Percentiles rank a stretch among this genome's conserved stretches.
Conservation (phyloP, 2,113 vertebrate genomes). For the mouse (Mus musculus) region DNA sequence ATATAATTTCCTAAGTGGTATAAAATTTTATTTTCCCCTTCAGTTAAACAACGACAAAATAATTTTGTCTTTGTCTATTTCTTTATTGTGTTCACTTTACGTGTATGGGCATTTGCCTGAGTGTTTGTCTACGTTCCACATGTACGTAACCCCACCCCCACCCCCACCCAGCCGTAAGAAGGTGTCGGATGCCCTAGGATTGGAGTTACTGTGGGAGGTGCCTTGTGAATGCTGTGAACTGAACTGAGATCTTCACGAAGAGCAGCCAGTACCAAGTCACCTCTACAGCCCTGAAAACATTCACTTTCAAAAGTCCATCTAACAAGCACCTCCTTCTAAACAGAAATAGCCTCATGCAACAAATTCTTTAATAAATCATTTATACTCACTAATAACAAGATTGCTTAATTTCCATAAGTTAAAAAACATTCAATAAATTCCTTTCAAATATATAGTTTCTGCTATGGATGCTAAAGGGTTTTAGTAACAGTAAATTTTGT, state of each 20-base stretch:
- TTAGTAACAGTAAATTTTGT: neutral
- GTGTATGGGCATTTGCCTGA: neutral
- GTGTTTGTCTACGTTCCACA: neutral
- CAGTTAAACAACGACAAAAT: conserved; percentile 26
- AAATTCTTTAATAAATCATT: conserved; percentile 43
- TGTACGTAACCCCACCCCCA: too few relatives aligned
- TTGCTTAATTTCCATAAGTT: conserved; percentile 2
- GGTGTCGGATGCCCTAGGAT: neutral
- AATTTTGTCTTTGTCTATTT: neutral
- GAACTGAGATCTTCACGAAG: neutral
- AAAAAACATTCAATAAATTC: neutral
- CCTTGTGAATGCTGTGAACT: neutral
- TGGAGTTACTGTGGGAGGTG: neutral
- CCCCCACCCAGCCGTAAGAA: neutral
- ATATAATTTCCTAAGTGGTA: neutral
- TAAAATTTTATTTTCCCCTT: neutral
- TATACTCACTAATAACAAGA: conserved; percentile 21
- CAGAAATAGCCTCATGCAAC: neutral
- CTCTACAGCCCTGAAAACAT: neutral
- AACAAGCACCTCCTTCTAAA: neutral
- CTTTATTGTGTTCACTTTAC: neutral
- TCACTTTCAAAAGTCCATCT: neutral
- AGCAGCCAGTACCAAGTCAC: neutral
- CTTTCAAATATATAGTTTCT: conserved; percentile 5
- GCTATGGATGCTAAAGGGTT: neutral